These are phyloP conservation scores for Chaetodon auriga DNA, from an alignment of 2,113 vertebrate species.

Conservation along the genomic window DNA sequence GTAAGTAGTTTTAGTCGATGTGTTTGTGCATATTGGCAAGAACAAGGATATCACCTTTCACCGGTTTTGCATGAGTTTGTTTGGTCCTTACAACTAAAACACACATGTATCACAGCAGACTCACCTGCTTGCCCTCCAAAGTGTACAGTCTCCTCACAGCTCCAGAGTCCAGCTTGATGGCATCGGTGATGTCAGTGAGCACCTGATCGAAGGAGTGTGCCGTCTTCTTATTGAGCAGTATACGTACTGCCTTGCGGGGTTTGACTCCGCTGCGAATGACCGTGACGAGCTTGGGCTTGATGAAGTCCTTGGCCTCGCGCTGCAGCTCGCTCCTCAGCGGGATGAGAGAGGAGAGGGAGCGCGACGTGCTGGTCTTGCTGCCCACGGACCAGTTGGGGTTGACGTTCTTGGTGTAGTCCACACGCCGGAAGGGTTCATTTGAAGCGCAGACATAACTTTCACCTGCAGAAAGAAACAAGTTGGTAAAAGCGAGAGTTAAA, in stretches of 20 bases:
- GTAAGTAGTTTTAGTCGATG: not conserved
- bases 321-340: slow-evolving; percentile 86
- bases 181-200: slow-evolving; percentile 96
- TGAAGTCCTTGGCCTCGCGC: slow-evolving; percentile 94
- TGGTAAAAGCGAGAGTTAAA: not conserved
- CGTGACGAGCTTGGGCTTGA: slow-evolving; percentile 97
- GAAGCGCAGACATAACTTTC: slow-evolving; percentile 99
- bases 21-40: slow-evolving; percentile 3
- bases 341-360: slow-evolving; percentile 87
- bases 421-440: slow-evolving; percentile 92
- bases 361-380: slow-evolving; percentile 86
- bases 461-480: slow-evolving; percentile 80
- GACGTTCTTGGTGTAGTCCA: slow-evolving; percentile 96
- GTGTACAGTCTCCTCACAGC: slow-evolving; percentile 96
- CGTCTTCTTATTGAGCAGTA: slow-evolving; percentile 98
- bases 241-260: slow-evolving; percentile 95
- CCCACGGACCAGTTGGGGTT: slow-evolving; percentile 98
- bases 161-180: slow-evolving; percentile 97
- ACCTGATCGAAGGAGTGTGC: slow-evolving; percentile 99
- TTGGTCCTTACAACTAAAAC: not conserved
- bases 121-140: slow-evolving; percentile 96
- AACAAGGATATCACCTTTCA: not conserved
- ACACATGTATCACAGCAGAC: slow-evolving; percentile 27
- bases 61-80: not conserved
- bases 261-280: slow-evolving; percentile 97